These are phyloP conservation scores for Parascotia fuliginaria DNA, from an alignment of 2,888 invertebrate species.

Conservation along the genomic window DNA sequence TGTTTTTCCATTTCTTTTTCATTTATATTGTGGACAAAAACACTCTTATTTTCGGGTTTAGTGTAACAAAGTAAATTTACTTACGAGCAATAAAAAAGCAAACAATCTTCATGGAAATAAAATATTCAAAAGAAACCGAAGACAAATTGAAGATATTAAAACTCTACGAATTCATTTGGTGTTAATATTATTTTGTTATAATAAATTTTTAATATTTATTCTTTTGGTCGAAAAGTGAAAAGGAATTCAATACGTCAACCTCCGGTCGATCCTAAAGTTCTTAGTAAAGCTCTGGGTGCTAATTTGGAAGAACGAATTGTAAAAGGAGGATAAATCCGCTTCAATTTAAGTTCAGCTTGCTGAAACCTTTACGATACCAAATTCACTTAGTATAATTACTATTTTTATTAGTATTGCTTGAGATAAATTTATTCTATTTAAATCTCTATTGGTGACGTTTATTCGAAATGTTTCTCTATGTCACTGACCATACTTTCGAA, in stretches of 20 bases:
- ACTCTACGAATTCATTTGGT: slow-evolving; percentile 39
- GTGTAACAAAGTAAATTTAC: slow-evolving; percentile 23
- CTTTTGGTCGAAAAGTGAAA: slow-evolving; percentile 42
- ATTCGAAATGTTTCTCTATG: slow-evolving; percentile 19
- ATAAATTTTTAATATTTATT: slow-evolving; percentile 43
- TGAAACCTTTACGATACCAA: slow-evolving; percentile 28
- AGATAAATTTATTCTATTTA: slow-evolving; percentile 19
- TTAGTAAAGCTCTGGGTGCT: slow-evolving; percentile 54
- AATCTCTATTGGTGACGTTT: slow-evolving; percentile 17
- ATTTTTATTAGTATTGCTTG: slow-evolving; percentile 21
- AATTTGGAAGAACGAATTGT: slow-evolving; percentile 60
- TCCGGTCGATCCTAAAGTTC: slow-evolving; percentile 37
- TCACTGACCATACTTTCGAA: slow-evolving; percentile 14
- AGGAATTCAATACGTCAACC: slow-evolving; percentile 53
- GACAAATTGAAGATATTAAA: slow-evolving; percentile 41
- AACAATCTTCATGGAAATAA: slow-evolving; percentile 22
- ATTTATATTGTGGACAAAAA: neutral
- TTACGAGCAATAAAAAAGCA: slow-evolving; percentile 20
- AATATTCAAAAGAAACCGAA: slow-evolving; percentile 38
- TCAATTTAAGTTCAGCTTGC: slow-evolving; percentile 32
- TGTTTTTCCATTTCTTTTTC: neutral
- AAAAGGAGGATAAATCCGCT: slow-evolving; percentile 49
- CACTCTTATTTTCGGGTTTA: slow-evolving; percentile 3
- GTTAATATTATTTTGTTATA: slow-evolving; percentile 47
- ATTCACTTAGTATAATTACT: slow-evolving; percentile 34